Evolutionary conservation across 2,888 invertebrate species (phyloP).

Genomic region (Sepioteuthis lessoniana): DNA sequence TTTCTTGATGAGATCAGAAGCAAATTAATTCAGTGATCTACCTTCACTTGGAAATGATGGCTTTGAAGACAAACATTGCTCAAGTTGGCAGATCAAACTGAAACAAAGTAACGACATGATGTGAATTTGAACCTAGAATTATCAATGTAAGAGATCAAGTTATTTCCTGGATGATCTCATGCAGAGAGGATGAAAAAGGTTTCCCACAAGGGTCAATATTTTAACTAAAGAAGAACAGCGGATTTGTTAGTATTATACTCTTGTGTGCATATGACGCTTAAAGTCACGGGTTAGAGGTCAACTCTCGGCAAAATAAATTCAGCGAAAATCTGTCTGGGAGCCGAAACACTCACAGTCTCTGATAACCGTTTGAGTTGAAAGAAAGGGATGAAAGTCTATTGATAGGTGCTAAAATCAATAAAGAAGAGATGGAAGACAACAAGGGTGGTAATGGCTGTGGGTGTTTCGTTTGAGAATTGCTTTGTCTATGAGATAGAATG

Average conservation of each 20-base stretch:
- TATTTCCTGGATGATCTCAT: neutral
- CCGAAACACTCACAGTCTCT: neutral
- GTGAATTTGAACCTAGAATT: neutral
- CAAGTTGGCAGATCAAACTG: too few species aligned
- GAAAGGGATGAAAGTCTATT: neutral
- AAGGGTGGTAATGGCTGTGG: neutral
- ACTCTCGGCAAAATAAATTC: neutral
- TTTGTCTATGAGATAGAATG: neutral
- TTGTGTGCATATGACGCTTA: neutral
- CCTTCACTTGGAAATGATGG: too few species aligned
- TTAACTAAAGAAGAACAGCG: neutral
- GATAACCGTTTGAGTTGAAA: neutral
- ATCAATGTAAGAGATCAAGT: neutral
- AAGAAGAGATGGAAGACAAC: neutral
- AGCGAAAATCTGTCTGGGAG: neutral
- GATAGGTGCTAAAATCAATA: neutral
- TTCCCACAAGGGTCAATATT: neutral
- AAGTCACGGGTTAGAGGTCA: neutral
- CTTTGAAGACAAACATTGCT: too few species aligned
- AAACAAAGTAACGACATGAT: too few species aligned
- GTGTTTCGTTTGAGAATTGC: neutral
- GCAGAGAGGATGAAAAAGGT: neutral
- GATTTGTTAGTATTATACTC: neutral
- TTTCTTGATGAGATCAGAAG: too few species aligned
- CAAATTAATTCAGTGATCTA: too few species aligned